Evolutionary conservation across 2,113 vertebrate genomes (phyloP).

Genomic region (Donacobius atricapilla): DNA sequence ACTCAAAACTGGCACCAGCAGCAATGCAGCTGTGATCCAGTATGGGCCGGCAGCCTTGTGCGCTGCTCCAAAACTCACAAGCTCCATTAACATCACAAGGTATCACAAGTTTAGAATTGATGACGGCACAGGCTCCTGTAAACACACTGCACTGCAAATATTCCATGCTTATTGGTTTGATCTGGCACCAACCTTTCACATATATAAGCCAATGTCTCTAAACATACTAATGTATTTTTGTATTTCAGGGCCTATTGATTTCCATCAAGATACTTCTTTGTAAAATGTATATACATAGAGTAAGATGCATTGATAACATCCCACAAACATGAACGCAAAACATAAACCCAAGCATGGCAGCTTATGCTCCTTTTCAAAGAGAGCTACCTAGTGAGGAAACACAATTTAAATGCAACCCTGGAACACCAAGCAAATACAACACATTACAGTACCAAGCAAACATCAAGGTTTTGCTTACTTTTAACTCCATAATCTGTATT

Average conservation of each 20-base stretch:
- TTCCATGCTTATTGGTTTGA: background rate
- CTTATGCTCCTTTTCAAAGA: background rate
- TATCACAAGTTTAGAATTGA: background rate
- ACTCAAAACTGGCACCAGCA: background rate
- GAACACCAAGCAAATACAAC: background rate
- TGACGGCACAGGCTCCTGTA: background rate
- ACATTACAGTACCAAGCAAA: background rate
- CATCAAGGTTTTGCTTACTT: background rate
- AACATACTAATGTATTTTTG: background rate
- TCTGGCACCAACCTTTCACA: background rate
- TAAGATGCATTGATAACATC: background rate
- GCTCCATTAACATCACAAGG: background rate
- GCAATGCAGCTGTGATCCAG: background rate
- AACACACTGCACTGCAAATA: background rate
- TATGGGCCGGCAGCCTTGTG: background rate
- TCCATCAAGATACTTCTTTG: background rate
- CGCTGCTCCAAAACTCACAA: background rate
- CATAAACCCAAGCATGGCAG: background rate
- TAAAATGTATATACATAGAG: background rate
- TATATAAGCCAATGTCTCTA: background rate
- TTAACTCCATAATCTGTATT: background rate
- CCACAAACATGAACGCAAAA: background rate
- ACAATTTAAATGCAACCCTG: background rate
- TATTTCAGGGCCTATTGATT: background rate
- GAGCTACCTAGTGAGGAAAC: background rate